Base-by-base conservation (phyloP, 64 coral and sea anemone genomes). In the Montipora efflorescens region DNA sequence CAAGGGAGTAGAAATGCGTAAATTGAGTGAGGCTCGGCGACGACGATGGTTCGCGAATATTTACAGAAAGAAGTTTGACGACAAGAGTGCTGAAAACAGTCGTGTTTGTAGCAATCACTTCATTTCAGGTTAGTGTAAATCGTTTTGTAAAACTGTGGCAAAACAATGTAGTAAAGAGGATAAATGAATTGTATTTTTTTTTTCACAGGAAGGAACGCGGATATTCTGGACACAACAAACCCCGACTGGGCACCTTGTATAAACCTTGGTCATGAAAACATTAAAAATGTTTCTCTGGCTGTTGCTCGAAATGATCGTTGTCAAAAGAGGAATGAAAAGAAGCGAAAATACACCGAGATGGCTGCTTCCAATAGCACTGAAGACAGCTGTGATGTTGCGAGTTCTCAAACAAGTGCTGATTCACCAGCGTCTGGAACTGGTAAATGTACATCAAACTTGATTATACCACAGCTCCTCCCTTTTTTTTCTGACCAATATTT, bases 21-120 rank as follows among this genome's bases (percentile, higher is more conserved):
- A 64, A 64, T 64, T 64, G 59, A 64, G 59, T 16, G 59, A 64
- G 14, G 11, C 11, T 16, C 59, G 59, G 14, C 3, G 9, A 15
- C 9, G 59, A 12, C 53, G 11, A 11, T 57, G 53, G 53, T 57
- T 57, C 11, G 53, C 53, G 11, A 57, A 6, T 88, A 88, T 88
- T 88, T 53, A 53, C 64, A 88, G 87, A 48, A 88, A 88, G 73
- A 68, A 88, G 36, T 88, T 88, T 9, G 70, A 88, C 48, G 49
- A 77, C 73, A 88, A 88, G 69, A 74, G 75, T 8, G 87, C 87
- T 88, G 48, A 88, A 88, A 50, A 88, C 72, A 48, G 68, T 72
- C 36, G 87, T 47, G 87, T 88, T 52, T 88, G 70, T 58, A 88
- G 72, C 87, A 76, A 49, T 59, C 87, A 88, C 72, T 88, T 88